phyloP scores from a whole-genome alignment of 2,888 invertebrate genomes.

The Liodrosophila aerea region DNA sequence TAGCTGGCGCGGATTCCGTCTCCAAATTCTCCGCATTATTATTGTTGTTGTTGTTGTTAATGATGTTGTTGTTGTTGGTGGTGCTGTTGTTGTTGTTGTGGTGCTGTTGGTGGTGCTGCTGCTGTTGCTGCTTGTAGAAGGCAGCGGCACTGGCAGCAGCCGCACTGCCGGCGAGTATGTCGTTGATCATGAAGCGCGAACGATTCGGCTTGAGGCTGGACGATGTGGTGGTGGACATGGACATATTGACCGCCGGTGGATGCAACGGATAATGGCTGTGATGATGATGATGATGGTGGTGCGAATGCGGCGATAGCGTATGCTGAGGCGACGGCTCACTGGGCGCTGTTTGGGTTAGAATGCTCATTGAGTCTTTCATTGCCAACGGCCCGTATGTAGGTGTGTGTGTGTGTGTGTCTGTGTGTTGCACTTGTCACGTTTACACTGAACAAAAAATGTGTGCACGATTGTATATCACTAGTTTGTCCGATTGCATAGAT shows the following conservation, averaged over 20 bases:
- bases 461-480: slow-evolving; percentile 1
- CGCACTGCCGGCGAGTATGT: slow-evolving; percentile 79
- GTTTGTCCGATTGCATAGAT: no score
- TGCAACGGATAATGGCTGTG: slow-evolving; percentile 35
- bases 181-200: slow-evolving; percentile 81
- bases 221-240: slow-evolving; percentile 61
- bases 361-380: slow-evolving; percentile 82
- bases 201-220: slow-evolving; percentile 79
- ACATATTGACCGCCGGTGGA: slow-evolving; percentile 60
- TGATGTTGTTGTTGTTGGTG: slow-evolving; percentile 41
- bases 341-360: slow-evolving; percentile 72
- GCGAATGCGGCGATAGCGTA: slow-evolving; percentile 9
- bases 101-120: slow-evolving; percentile 27
- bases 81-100: slow-evolving; percentile 46
- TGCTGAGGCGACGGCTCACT: slow-evolving; percentile 50
- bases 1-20: slow-evolving; percentile 20
- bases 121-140: slow-evolving; percentile 77
- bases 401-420: not conserved
- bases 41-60: slow-evolving; percentile 32
- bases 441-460: slow-evolving; percentile 1
- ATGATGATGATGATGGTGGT: slow-evolving; percentile 37
- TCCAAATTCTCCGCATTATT: slow-evolving; percentile 40
- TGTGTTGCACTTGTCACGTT: not conserved
- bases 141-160: slow-evolving; percentile 77
- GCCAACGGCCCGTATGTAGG: slow-evolving; percentile 32